Evolutionary conservation across 2,113 vertebrate genomes (phyloP).

Genomic region (Monarcha castaneiventris): DNA sequence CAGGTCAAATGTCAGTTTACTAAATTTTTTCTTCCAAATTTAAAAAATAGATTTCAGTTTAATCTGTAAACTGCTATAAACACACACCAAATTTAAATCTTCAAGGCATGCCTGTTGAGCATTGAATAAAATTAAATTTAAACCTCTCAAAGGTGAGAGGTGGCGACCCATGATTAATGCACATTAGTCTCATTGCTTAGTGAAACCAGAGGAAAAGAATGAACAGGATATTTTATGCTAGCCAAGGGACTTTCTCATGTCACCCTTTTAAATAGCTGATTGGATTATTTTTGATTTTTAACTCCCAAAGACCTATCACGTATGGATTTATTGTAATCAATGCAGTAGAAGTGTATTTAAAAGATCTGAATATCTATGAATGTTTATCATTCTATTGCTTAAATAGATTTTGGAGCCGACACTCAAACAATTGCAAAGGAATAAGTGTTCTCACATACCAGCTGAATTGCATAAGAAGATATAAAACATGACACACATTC

Average conservation of each 20-base stretch:
- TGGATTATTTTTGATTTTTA: conserved; percentile 19
- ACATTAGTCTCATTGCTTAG: conserved; percentile 49
- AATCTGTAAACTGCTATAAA: conserved; percentile 18
- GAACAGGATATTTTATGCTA: conserved; percentile 23
- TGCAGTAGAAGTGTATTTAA: not conserved
- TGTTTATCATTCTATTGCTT: not conserved
- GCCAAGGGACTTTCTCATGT: not conserved
- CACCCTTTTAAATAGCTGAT: conserved; percentile 23
- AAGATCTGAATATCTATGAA: not conserved
- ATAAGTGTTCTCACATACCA: not conserved
- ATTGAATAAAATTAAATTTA: conserved; percentile 55
- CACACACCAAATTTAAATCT: conserved; percentile 4
- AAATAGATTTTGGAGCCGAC: not conserved
- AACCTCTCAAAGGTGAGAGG: conserved; percentile 42
- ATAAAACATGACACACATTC: not conserved
- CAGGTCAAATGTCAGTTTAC: conserved; percentile 9
- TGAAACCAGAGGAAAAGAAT: conserved; percentile 11
- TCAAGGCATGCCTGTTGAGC: not conserved
- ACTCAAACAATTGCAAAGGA: not conserved
- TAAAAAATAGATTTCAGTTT: not conserved
- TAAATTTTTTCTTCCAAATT: not conserved
- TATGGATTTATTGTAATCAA: not conserved
- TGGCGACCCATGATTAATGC: conserved; percentile 45
- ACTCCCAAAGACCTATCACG: not conserved
- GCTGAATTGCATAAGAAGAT: not conserved